A percentile compares a stretch with the other conserved stretches of the same genome.
phyloP scores from a whole-genome alignment of 2,888 invertebrate species.

The Hirtodrosophila duncani region DNA sequence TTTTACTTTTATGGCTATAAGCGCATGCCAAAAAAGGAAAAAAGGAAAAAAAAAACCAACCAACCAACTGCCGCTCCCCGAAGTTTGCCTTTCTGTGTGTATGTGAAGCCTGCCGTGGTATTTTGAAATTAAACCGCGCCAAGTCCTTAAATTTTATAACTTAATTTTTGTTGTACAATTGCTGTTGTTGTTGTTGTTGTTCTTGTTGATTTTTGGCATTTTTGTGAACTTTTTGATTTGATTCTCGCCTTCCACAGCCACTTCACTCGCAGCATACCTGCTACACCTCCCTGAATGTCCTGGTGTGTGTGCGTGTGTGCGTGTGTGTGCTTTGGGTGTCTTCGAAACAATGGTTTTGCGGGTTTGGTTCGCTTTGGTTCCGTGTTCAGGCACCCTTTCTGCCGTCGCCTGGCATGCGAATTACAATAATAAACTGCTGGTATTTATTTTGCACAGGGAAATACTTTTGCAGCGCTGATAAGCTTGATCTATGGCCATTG shows the following conservation, averaged over 20 bases:
- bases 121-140: conserved; percentile 65
- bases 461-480: conserved; percentile 64
- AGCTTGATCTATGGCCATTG: conserved; percentile 62
- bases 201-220: conserved; percentile 51
- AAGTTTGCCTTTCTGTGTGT: conserved; percentile 47
- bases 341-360: conserved; percentile 11
- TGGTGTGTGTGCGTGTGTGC: conserved; percentile 12
- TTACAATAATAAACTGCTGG: conserved; percentile 66
- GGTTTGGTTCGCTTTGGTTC: conserved; percentile 2
- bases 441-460: conserved; percentile 68
- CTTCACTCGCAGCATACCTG: too few relatives aligned
- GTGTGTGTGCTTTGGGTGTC: conserved; percentile 26
- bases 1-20: conserved; percentile 66
- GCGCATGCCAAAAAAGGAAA: conserved; percentile 38
- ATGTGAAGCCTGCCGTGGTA: conserved; percentile 34
- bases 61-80: conserved; percentile 5
- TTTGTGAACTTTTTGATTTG: conserved; percentile 73
- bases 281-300: conserved; percentile 20
- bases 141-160: conserved; percentile 70
- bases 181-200: conserved; percentile 2
- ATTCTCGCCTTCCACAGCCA: conserved; percentile 50
- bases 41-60: conserved; percentile 29
- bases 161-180: conserved; percentile 58
- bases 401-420: conserved; percentile 52
- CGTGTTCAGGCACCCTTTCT: conserved; percentile 23